phyloP scores from a whole-genome alignment of 2,113 vertebrate genomes.

The Aphyosemion australe region DNA sequence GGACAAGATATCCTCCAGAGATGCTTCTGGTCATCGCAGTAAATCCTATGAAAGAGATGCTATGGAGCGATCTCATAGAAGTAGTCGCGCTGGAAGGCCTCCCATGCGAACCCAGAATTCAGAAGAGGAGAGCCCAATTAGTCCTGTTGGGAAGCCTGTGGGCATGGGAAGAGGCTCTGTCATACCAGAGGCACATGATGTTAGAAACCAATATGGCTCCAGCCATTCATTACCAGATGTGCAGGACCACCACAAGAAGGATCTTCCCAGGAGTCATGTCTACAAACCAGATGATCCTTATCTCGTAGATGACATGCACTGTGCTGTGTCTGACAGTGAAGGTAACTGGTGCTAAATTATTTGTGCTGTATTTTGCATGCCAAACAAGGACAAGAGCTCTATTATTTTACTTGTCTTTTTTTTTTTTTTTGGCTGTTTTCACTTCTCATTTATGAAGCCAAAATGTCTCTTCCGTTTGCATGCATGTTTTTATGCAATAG shows the following conservation, averaged over 20 bases:
- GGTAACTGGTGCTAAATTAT: constrained; percentile 93
- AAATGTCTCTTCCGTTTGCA: constrained; percentile 70
- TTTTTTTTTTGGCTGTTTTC: constrained; percentile 33
- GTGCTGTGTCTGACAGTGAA: constrained; percentile 99
- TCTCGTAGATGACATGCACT: constrained; percentile 95
- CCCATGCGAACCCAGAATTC: constrained; percentile 90
- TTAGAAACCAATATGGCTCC: constrained; percentile 94
- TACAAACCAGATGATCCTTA: constrained; percentile 97
- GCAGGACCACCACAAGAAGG: constrained; percentile 95
- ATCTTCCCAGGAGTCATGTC: constrained; percentile 91
- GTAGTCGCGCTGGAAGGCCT: constrained; percentile 82
- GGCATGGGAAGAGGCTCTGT: constrained; percentile 82
- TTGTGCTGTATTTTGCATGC: constrained; percentile 72
- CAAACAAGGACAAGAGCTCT: constrained; percentile 46
- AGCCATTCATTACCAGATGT: constrained; percentile 99
- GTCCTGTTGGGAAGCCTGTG: constrained; percentile 88
- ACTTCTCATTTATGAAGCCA: constrained; percentile 52
- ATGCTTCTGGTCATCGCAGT: constrained; percentile 85
- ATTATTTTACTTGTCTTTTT: constrained; percentile 40
- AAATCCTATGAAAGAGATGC: constrained; percentile 93
- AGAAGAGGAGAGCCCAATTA: constrained; percentile 94
- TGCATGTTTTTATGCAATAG: constrained; percentile 37
- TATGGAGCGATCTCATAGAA: constrained; percentile 88
- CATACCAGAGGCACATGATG: constrained; percentile 84
- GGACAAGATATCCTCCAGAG: constrained; percentile 89